A percentile compares a stretch with the other conserved stretches of the same genome.
Evolutionary conservation across 2,888 invertebrate genomes (phyloP).

Genomic region (Chrysomela aeneicollis): DNA sequence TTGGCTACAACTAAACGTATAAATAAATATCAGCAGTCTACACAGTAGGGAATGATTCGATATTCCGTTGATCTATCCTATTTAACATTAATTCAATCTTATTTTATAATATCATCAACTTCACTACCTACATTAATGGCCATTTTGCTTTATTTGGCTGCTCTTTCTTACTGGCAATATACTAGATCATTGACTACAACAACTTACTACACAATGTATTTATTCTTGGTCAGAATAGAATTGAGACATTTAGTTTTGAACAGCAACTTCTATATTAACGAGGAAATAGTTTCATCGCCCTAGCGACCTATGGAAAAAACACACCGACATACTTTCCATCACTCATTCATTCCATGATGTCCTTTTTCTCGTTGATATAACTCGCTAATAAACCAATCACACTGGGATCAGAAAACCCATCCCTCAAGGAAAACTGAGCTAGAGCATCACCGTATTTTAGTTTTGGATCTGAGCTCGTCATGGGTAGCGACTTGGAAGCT

Average conservation of each 20-base stretch:
- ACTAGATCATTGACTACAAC: too few relatives aligned
- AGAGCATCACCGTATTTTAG: slow-evolving; percentile 55
- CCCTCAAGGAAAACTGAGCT: slow-evolving; percentile 54
- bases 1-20: slow-evolving; percentile 21
- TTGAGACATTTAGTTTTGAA: too few relatives aligned
- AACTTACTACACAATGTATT: too few relatives aligned
- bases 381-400: neutral
- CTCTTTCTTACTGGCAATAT: too few relatives aligned
- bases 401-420: slow-evolving; percentile 34
- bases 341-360: neutral
- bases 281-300: neutral
- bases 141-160: too few relatives aligned
- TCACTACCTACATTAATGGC: neutral
- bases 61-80: slow-evolving; percentile 16
- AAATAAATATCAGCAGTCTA: slow-evolving; percentile 32
- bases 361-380: neutral
- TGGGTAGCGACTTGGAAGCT: slow-evolving; percentile 27
- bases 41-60: slow-evolving; percentile 28
- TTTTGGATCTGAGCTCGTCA: slow-evolving; percentile 50
- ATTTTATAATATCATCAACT: neutral
- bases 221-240: too few relatives aligned
- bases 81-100: slow-evolving; percentile 7
- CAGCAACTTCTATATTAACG: neutral
- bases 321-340: neutral
- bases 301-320: neutral